Evolutionary conservation across 92 coral and sea anemone genomes (phyloP), one percentile per base, ranked within the genome.

Genomic region (Epizoanthus stellaris): DNA sequence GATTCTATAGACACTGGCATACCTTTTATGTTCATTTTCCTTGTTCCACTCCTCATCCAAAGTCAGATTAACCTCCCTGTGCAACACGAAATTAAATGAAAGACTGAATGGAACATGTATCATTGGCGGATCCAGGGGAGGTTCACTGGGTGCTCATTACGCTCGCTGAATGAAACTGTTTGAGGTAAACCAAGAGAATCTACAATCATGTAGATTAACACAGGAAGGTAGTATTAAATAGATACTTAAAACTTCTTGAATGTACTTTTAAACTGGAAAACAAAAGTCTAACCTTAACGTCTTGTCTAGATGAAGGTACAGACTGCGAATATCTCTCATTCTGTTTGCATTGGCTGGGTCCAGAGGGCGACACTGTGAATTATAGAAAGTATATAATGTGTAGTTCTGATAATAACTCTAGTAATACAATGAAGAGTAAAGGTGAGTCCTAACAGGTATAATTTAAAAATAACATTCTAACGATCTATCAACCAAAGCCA

Each of bases 11-110:
- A 36, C 3, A 10, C 0, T 53, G 9, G 6, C 63, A 74, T 72
- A 94, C 98, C 90, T 92, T 56, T 68, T 80, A 16, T 76, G 75
- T 54, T 89, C 89, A 64, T 96, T 94, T 65, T 96, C 93, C 67
- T 96, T 94, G 82, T 96, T 90, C 98, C 98, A 96, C 59, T 92
- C 94, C 65, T 96, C 98, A 58, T 96, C 98, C 65, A 96, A 88
- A 12, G 87, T 86, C 87, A 96, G 70, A 70, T 94, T 92, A 4
- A 96, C 93, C 53, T 96, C 98, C 72, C 98, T 96, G 42, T 23
- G 47, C 38, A 62, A 88, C 53, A 70, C 15, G 3, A 17, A 19
- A 77, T 49, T 49, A 49, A 49, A 7, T 6, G 10, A 1, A 1
- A 7, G 11, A 49, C 11, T 45, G 49, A 45, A 45, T 45, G 49